Base-by-base conservation (phyloP, 2,888 invertebrate species). In the Cephus pygmeus region DNA sequence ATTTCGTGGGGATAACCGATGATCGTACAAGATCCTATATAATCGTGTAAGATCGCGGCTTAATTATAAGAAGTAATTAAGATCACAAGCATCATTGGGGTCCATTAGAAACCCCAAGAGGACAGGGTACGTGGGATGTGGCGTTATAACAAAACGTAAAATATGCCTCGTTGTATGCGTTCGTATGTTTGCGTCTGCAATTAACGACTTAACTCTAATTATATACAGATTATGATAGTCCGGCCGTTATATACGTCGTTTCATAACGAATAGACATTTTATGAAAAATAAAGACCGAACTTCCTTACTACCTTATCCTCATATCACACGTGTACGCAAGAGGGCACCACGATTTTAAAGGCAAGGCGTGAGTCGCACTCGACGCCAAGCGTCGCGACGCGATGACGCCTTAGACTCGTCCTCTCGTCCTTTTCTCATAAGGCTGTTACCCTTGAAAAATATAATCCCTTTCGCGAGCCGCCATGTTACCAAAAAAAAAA, bases 21-120 rank as follows among this genome's bases (percentile, higher is more conserved):
- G 56, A 56, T 56, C 56, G 9, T 15, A 56, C 56, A 56, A 23
- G 23, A 56, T 56, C 56, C 23, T 56, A 56, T 56, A 23, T 56
- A 56, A 56, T 23, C 56, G 23, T 56, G 56, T 56, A 56, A 23
- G 56, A 56, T 56, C 56, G 23, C 9, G 56, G 56, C 23, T 56
- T 56, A 34, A 71, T 71, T 86, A 83, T 84, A 85, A 85, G 83
- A 85, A 87, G 87, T 90, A 90, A 89, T 86, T 89, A 91, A 90
- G 87, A 91, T 91, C 90, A 91, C 90, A 91, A 91, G 90, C 90
- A 86, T 90, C 88, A 87, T 87, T 86, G 87, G 82, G 85, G 81
- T 81, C 83, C 83, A 81, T 80, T 83, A 76, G 84, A 81, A 84
- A 82, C 85, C 80, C 88, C 86, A 86, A 86, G 86, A 89, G 88